Evolutionary conservation across 1,140 invertebrate species (phyloP).

Genomic region (Cotesia vestalis): DNA sequence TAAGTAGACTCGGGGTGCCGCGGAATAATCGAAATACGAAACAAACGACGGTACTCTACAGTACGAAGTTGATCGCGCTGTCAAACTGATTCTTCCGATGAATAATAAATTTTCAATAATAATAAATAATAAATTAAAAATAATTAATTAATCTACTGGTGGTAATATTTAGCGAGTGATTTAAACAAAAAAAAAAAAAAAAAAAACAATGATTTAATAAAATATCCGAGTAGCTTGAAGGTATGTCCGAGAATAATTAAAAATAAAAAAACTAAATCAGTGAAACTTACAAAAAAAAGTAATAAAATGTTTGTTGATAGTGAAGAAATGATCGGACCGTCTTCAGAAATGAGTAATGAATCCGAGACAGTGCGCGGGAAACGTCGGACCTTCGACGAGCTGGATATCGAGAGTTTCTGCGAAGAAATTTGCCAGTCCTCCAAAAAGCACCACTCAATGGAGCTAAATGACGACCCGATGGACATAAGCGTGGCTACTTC

Average conservation of each 20-base stretch:
- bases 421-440: conserved; percentile 55
- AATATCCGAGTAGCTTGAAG: too few species aligned
- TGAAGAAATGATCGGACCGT: conserved; percentile 59
- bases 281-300: conserved; percentile 7
- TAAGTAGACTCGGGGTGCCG: conserved; percentile 38
- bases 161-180: too few species aligned
- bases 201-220: too few species aligned
- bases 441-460: conserved; percentile 51
- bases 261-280: not conserved
- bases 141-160: too few species aligned
- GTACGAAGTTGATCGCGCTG: conserved; percentile 47
- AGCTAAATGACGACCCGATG: conserved; percentile 28
- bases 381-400: conserved; percentile 56
- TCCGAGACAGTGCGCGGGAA: conserved; percentile 43
- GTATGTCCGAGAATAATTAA: conserved; percentile 14
- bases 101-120: conserved; percentile 7
- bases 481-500: conserved; percentile 26
- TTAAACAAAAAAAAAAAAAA: too few species aligned
- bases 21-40: conserved; percentile 62
- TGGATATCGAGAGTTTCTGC: conserved; percentile 60
- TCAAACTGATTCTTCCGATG: conserved; percentile 17
- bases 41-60: conserved; percentile 48
- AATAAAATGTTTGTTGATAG: not conserved
- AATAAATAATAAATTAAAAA: too few species aligned
- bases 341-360: conserved; percentile 47